Evolutionary conservation across 2,113 vertebrate genomes (phyloP).

Genomic region (Mystacornis crossleyi): DNA sequence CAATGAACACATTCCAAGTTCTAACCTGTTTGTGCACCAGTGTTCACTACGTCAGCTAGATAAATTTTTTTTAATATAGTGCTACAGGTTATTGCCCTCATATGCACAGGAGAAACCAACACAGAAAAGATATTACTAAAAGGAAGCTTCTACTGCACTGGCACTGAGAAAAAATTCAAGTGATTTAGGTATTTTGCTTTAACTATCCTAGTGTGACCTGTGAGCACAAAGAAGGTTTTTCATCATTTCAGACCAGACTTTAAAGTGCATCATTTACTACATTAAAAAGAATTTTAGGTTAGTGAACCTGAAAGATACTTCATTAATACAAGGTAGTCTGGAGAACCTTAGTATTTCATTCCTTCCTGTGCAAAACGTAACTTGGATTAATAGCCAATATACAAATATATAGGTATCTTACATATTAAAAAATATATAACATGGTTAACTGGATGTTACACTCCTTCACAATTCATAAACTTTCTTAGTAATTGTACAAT

Average conservation of each 20-base stretch:
- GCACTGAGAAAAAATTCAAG: background rate
- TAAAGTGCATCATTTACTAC: background rate
- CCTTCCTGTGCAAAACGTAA: constrained; percentile 12
- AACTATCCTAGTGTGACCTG: background rate
- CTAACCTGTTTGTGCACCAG: background rate
- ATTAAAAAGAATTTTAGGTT: background rate
- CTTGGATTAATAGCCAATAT: background rate
- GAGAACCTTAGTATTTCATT: background rate
- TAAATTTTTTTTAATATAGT: background rate
- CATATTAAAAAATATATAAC: background rate
- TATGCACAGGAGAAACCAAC: background rate
- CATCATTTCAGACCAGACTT: background rate
- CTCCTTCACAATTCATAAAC: background rate
- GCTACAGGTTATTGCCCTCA: background rate
- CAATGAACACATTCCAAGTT: background rate
- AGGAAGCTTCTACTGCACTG: background rate
- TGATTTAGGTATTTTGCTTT: background rate
- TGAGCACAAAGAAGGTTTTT: background rate
- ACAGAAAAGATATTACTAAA: background rate
- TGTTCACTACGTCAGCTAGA: background rate
- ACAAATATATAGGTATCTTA: background rate
- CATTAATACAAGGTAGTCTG: background rate
- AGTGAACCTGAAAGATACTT: background rate
- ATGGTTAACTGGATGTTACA: background rate
- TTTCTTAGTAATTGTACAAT: background rate